Base-by-base conservation (phyloP, 92 coral and sea anemone genomes). In the Diadumene lineata region DNA sequence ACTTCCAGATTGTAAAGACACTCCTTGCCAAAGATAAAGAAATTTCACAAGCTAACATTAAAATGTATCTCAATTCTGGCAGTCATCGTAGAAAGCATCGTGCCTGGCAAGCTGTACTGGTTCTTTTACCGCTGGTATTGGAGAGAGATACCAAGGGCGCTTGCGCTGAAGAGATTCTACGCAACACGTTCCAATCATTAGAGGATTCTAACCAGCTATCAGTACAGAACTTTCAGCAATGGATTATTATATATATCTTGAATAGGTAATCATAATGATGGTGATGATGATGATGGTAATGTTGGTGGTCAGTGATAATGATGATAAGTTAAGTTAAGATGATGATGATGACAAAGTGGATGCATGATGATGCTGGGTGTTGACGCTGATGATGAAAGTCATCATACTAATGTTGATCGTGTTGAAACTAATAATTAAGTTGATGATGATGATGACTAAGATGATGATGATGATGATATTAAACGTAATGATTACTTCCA, bases 11-110 rank as follows among this genome's bases (percentile, higher is more conserved):
- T 25, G 74, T 84, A 69, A 62, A 43, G 19, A 51, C 50, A 1
- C 79, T 94, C 22, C 82, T 94, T 48, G 71, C 71, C 19, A 81
- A 81, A 72, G 85, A 89, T 53, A 33, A 24, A 17, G 87, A 81
- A 27, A 77, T 91, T 29, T 60, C 85, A 10, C 67, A 44, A 19
- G 82, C 81, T 8, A 89, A 86, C 58, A 73, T 80, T 3, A 81
- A 90, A 1, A 80, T 85, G 28, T 86, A 81, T 19, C 78, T 86
- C 61, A 94, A 86, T 64, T 94, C 98, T 24, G 89, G 71, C 66
- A 56, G 69, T 18, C 98, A 94, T 58, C 92, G 94, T 16, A 75
- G 83, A 60, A 94, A 92, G 72, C 97, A 94, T 46, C 92, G 96
- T 15, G 71, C 90, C 10, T 94, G 98, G 98, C 98, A 94, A 70